Base-by-base conservation (phyloP, 2,113 vertebrate genomes). In the Coregonus clupeaformis region DNA sequence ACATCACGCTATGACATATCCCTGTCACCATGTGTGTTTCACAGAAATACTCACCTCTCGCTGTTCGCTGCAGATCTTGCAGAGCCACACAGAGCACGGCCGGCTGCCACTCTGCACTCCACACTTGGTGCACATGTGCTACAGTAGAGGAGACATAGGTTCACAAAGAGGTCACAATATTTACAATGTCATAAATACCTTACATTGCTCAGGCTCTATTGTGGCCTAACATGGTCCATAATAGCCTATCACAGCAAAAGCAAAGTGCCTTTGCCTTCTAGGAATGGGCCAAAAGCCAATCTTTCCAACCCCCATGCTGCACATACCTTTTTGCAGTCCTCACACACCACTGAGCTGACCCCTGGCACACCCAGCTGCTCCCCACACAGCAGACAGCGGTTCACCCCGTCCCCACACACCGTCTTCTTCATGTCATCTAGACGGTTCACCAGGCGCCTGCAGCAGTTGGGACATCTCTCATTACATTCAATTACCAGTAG, bases 31-130 rank as follows among this genome's bases (percentile, higher is more conserved):
- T 67, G 29, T 32, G 4, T 20, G 16, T 20, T 12, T 12, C 65
- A 32, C 27, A 30, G 5, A 32, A 24, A n/a, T 24, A 0, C 95
- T 93, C 83, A 97, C 97, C 96, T 99, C 97, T 79, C 97, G 91
- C 87, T 99, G 97, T 85, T 99, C 97, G 2, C 94, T 92, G 93
- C 97, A 99, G 92, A 99, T 98, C 93, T 96, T 98, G 91, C 97
- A 99, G 6, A 99, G 94, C 97, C 97, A 99, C 81, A 98, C 92
- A 3, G 96, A 84, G 0, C 94, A 94, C 0, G 94, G 95, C 3
- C 94, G 93, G 79, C 92, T 96, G 91, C 95, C 93, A 64, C 90
- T 94, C 92, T 98, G 93, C 62, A 95, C 92, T 0, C 97, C 97
- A 6, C 97, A 99, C 84, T 97, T 98, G 81, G 94, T 96, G 85